Conservation (phyloP, 2,888 invertebrate genomes). For the Heteromyza rotundicornis region DNA sequence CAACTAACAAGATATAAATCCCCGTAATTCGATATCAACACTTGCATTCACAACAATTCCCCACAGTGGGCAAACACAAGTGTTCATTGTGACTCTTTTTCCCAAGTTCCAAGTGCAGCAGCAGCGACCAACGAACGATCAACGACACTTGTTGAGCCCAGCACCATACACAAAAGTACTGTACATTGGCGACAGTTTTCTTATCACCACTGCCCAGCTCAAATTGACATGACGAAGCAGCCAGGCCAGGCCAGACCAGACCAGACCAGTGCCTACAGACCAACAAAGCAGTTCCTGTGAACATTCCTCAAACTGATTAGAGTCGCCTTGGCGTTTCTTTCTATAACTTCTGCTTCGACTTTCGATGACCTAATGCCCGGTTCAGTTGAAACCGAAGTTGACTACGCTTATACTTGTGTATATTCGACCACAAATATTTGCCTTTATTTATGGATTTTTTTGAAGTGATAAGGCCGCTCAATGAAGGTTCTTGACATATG, state of each 20-base stretch:
- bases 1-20: background rate
- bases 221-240: background rate
- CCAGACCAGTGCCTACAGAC: background rate
- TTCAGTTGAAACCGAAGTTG: conserved; percentile 7
- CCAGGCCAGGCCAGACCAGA: background rate
- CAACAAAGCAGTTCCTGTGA: conserved; percentile 4
- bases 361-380: background rate
- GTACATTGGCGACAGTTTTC: conserved; percentile 1
- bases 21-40: conserved; percentile 20
- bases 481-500: no score
- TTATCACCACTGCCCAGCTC: background rate
- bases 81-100: conserved; percentile 13
- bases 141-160: background rate
- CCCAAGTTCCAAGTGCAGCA: background rate
- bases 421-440: no score
- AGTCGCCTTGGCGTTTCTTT: background rate
- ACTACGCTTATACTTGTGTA: no score
- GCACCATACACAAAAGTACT: background rate
- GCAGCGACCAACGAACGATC: no score
- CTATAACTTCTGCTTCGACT: background rate
- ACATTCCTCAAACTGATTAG: background rate
- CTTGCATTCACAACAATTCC: background rate
- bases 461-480: no score
- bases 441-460: no score
- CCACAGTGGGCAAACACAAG: conserved; percentile 28